Conservation (phyloP, 2,797 vertebrate species). For the Crypturellus tataupa region DNA sequence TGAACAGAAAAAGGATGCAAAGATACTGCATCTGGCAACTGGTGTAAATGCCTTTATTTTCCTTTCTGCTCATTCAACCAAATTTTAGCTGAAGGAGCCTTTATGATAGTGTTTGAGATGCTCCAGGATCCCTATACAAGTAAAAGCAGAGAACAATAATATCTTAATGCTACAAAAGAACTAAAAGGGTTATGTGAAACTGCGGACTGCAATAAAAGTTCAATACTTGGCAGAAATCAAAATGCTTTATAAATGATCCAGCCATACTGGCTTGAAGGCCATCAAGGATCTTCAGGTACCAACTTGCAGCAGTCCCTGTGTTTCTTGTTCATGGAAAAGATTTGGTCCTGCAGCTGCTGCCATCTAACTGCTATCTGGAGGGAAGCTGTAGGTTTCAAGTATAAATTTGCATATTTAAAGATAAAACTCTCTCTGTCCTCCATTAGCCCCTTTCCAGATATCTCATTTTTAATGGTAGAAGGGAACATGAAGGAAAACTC, state of each 20-base stretch:
- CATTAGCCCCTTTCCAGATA: background rate
- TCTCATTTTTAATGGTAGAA: constrained; percentile 5
- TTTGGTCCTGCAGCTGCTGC: no score
- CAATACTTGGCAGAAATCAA: background rate
- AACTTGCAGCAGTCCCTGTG: background rate
- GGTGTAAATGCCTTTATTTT: rapidly evolving
- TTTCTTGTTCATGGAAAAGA: no score
- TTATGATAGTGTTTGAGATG: no score
- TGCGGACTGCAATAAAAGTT: background rate
- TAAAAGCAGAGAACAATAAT: background rate
- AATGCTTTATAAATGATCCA: background rate
- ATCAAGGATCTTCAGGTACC: background rate
- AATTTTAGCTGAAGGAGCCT: no score
- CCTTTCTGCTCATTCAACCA: background rate
- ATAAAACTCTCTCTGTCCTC: background rate
- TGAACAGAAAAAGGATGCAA: background rate
- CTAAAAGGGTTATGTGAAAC: no score
- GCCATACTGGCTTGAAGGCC: background rate
- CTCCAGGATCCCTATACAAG: no score
- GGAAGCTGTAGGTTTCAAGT: no score
- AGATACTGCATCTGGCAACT: background rate
- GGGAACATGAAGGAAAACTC: background rate
- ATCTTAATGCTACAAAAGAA: background rate
- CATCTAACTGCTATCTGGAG: no score
- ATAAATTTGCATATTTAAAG: background rate